Evolutionary conservation across 2,113 vertebrate species (phyloP), one percentile per base, ranked within the genome.

Genomic region (Oceanites oceanicus): DNA sequence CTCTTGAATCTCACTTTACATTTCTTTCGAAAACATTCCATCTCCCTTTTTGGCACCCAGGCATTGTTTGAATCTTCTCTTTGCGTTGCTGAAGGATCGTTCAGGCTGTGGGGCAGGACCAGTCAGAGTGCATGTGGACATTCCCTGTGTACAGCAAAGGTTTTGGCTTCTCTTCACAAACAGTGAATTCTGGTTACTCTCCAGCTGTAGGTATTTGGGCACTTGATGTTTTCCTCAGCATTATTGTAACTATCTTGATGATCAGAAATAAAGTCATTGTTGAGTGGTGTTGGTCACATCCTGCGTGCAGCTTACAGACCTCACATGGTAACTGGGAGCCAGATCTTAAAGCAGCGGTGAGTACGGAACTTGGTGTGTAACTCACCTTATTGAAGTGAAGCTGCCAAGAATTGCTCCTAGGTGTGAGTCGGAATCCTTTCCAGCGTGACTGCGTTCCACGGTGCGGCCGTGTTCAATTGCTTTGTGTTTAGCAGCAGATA

Each of bases 381-480:
- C 65, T 56, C 47, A 1, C 26, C 17, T 61, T 11, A 5, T 2
- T 14, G 63, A 13, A 47, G 34, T 2, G 25, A 30, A 67, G 36
- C 52, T 61, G 53, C 45, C 22, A 20, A 8, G 65, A 21, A 4
- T 56, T 11, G 14, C 32, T 44, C 36, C 36, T 15, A 3, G n/a
- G 2, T 5, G 4, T 1, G 50, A 44, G 13, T 3, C 0, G 5
- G 42, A 55, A 29, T 21, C 22, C 63, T 47, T 18, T 27, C 55
- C 10, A 5, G 29, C 2, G 23, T 29, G n/a, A 9, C 52, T 7
- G 21, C 6, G 20, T 32, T 38, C 19, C 25, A 50, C 1, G 2
- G 30, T 15, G 56, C 1, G 1, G n/a, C 49, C 3, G 1, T 4
- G 9, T 25, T 53, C 9, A 9, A 1, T 13, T 11, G 29, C 17